phyloP scores from a whole-genome alignment of 2,888 invertebrate genomes.

The Tenthredo livida region DNA sequence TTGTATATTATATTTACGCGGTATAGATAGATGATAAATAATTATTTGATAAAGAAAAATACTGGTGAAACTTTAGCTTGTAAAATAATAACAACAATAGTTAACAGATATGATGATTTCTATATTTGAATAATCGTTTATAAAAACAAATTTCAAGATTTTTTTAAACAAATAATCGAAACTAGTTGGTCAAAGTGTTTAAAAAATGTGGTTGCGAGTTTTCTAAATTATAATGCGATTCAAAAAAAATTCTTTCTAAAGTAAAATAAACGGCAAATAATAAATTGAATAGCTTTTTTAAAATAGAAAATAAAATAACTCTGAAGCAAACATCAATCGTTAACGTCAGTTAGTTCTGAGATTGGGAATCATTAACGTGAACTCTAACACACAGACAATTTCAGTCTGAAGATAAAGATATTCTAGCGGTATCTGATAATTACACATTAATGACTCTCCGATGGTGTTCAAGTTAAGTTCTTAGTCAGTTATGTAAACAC shows the following conservation, averaged over 20 bases:
- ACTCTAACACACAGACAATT: neutral
- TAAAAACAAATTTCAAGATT: neutral
- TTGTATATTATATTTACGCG: slow-evolving; percentile 29
- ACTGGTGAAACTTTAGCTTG: neutral
- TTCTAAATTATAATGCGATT: neutral
- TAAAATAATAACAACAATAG: slow-evolving; percentile 24
- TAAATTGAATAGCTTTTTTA: neutral
- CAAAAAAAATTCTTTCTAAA: neutral
- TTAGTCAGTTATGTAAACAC: slow-evolving; percentile 58
- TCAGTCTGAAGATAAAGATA: neutral
- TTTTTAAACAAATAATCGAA: slow-evolving; percentile 4
- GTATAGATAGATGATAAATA: neutral
- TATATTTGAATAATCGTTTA: slow-evolving; percentile 35
- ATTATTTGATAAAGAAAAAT: neutral
- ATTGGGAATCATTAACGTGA: slow-evolving; percentile 49
- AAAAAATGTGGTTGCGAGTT: neutral
- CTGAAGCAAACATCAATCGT: slow-evolving; percentile 42
- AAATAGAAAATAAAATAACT: slow-evolving; percentile 14
- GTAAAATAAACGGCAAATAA: neutral
- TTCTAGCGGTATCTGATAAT: neutral
- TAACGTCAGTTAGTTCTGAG: slow-evolving; percentile 38
- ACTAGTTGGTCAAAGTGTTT: neutral
- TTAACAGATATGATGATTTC: slow-evolving; percentile 40
- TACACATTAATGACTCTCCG: slow-evolving; percentile 59
- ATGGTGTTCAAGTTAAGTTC: slow-evolving; percentile 40